These are phyloP conservation scores for Chrysolina oricalcia DNA, from an alignment of 2,888 invertebrate species.

Conservation along the genomic window DNA sequence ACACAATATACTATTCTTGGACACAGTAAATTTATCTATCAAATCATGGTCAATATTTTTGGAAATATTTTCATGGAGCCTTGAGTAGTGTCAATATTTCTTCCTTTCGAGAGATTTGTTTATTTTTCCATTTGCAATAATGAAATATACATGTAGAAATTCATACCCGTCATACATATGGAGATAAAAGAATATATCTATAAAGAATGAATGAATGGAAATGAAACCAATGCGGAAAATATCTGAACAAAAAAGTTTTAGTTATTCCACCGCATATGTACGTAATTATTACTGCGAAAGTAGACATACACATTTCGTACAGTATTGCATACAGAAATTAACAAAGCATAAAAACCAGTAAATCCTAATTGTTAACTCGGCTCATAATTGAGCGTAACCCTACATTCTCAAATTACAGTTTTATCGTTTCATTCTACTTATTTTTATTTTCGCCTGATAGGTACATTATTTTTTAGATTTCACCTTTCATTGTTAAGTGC, in stretches of 20 bases:
- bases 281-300: constrained; percentile 5
- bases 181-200: not conserved
- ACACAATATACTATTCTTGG: too few species aligned
- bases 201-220: not conserved
- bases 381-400: constrained; percentile 44
- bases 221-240: not conserved
- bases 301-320: constrained; percentile 1
- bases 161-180: not conserved
- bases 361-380: constrained; percentile 47
- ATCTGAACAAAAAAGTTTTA: not conserved
- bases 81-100: too few species aligned
- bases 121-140: too few species aligned
- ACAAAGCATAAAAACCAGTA: constrained; percentile 37
- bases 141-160: too few species aligned
- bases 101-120: too few species aligned
- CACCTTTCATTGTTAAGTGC: constrained; percentile 24
- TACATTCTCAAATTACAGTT: constrained; percentile 37
- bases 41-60: too few species aligned
- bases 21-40: too few species aligned
- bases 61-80: too few species aligned
- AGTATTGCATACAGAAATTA: not conserved
- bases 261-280: not conserved
- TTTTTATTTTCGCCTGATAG: constrained; percentile 42
- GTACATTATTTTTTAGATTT: constrained; percentile 28
- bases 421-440: constrained; percentile 47